Evolutionary conservation across 2,113 vertebrate species (phyloP).

Genomic region (Corythornis madagascariensis): DNA sequence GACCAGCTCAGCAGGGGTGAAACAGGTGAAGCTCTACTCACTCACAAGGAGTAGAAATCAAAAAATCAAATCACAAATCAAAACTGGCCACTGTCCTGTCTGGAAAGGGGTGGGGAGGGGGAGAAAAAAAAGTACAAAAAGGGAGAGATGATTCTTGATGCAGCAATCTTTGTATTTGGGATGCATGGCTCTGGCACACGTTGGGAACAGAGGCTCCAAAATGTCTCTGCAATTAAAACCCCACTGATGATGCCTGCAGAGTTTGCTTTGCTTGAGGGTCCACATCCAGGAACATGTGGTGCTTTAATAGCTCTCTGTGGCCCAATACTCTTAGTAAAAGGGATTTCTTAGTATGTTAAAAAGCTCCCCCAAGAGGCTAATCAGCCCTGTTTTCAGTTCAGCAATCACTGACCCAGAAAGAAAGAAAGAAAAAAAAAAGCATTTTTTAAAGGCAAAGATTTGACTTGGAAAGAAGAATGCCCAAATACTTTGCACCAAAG

Average conservation of each 20-base stretch:
- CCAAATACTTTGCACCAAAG: background rate
- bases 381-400: background rate
- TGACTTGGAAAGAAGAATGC: background rate
- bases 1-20: background rate
- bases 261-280: background rate
- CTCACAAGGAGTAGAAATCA: background rate
- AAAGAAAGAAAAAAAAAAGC: background rate
- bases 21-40: background rate
- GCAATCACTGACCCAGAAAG: background rate
- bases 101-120: background rate
- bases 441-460: background rate
- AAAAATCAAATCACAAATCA: background rate
- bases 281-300: background rate
- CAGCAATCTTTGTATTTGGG: accelerated
- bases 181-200: background rate
- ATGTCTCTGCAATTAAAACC: background rate
- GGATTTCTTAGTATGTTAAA: background rate
- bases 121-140: background rate
- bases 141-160: background rate
- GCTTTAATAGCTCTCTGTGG: background rate
- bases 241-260: accelerated
- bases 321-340: background rate
- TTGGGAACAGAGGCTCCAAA: background rate
- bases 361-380: background rate
- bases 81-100: background rate